Percentiles rank a stretch among this genome's conserved stretches.
Conservation (phyloP, 2,888 invertebrate genomes). For the Smittia sp. region DNA sequence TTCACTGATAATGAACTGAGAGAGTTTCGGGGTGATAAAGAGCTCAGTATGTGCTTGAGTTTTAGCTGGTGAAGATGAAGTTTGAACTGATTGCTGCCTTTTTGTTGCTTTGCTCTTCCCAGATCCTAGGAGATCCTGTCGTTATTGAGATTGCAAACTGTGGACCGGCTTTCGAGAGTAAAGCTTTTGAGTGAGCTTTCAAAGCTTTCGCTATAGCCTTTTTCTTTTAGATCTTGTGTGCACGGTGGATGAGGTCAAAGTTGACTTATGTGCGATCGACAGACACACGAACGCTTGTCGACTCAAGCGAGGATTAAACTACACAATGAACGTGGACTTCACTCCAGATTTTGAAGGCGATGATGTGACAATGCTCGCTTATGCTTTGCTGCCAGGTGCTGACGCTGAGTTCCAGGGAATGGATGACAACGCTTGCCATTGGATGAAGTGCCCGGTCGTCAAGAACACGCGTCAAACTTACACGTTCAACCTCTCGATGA, state of each 20-base stretch:
- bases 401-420: conserved; percentile 10
- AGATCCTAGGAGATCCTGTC: neutral
- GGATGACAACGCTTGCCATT: conserved; percentile 30
- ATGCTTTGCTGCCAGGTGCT: neutral
- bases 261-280: neutral
- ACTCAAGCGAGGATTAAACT: neutral
- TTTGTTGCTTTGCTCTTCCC: neutral
- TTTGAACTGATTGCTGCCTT: neutral
- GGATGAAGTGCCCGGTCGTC: conserved; percentile 28
- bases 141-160: neutral
- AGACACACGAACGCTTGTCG: neutral
- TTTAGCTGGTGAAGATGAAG: neutral
- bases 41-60: neutral
- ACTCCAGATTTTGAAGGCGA: conserved; percentile 36
- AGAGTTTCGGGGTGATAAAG: neutral
- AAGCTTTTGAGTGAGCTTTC: neutral
- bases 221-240: neutral
- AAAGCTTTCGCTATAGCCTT: neutral
- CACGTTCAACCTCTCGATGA: neutral
- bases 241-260: conserved; percentile 11
- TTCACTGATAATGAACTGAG: neutral
- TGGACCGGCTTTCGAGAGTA: conserved; percentile 17
- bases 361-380: conserved; percentile 1
- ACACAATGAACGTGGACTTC: conserved; percentile 25
- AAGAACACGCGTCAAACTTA: neutral